Percentiles rank a stretch among this genome's conserved stretches.
Conservation (phyloP, 2,888 invertebrate genomes). For the Nomada flava region DNA sequence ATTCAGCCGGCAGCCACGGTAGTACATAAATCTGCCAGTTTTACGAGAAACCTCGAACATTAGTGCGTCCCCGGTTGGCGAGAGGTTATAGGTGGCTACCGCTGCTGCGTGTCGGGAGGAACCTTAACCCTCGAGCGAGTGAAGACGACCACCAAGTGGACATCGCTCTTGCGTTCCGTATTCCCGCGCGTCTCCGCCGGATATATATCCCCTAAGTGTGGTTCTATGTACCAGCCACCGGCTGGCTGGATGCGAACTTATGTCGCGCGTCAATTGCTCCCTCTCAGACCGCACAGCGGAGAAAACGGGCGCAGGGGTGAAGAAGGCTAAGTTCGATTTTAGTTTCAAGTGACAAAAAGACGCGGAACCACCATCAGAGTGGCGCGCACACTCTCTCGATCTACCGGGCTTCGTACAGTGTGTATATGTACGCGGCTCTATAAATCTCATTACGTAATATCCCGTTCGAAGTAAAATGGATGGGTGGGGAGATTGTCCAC, state of each 20-base stretch:
- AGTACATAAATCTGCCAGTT: slow-evolving; percentile 63
- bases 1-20: slow-evolving; percentile 5
- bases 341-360: slow-evolving; percentile 57
- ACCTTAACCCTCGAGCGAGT: slow-evolving; percentile 59
- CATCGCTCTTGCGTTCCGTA: slow-evolving; percentile 66
- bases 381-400: too few species aligned
- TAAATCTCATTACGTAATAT: slow-evolving; percentile 60
- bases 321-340: slow-evolving; percentile 51
- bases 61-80: slow-evolving; percentile 64
- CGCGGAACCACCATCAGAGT: slow-evolving; percentile 26
- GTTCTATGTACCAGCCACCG: slow-evolving; percentile 78
- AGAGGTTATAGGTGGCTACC: slow-evolving; percentile 76
- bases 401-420: neutral
- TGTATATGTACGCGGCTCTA: slow-evolving; percentile 18
- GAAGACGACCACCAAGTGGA: slow-evolving; percentile 62
- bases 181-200: slow-evolving; percentile 58
- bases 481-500: slow-evolving; percentile 31
- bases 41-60: slow-evolving; percentile 53
- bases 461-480: neutral
- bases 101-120: slow-evolving; percentile 65
- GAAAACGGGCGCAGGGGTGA: slow-evolving; percentile 47
- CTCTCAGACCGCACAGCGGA: slow-evolving; percentile 60
- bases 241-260: slow-evolving; percentile 73
- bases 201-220: slow-evolving; percentile 80
- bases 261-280: slow-evolving; percentile 79